phyloP scores from a whole-genome alignment of 1,140 invertebrate genomes.

The Geopemphigus sp. region DNA sequence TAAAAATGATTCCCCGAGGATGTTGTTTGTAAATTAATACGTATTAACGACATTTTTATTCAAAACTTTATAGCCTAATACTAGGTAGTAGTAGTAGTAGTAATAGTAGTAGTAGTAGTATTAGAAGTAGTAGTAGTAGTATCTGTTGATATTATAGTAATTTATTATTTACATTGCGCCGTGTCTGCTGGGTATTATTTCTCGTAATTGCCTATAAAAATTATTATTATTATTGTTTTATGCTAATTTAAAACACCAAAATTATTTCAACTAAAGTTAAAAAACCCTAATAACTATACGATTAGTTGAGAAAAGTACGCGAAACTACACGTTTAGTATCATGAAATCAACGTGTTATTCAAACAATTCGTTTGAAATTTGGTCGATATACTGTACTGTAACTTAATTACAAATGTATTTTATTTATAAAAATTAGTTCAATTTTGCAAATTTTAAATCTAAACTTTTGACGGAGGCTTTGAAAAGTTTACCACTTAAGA shows the following conservation, averaged over 20 bases:
- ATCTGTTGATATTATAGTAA: neutral
- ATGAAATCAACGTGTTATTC: neutral
- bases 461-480: slow-evolving; percentile 30
- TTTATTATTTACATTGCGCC: neutral
- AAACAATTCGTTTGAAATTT: neutral
- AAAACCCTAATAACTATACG: neutral
- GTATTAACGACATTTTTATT: neutral
- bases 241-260: neutral
- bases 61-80: neutral
- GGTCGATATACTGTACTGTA: neutral
- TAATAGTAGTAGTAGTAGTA: no score
- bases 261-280: neutral
- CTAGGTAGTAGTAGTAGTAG: no score
- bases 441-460: slow-evolving; percentile 15
- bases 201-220: neutral
- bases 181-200: neutral
- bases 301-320: neutral
- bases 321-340: neutral
- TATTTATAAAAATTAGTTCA: slow-evolving; percentile 7
- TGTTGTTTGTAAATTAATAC: no score
- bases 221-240: slow-evolving; percentile 22
- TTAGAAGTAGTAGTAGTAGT: no score
- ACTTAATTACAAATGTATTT: slow-evolving; percentile 23
- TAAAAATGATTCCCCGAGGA: no score
- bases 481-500: slow-evolving; percentile 37